Conservation (phyloP, 2,888 invertebrate genomes). For the Philopedon plagiatum region DNA sequence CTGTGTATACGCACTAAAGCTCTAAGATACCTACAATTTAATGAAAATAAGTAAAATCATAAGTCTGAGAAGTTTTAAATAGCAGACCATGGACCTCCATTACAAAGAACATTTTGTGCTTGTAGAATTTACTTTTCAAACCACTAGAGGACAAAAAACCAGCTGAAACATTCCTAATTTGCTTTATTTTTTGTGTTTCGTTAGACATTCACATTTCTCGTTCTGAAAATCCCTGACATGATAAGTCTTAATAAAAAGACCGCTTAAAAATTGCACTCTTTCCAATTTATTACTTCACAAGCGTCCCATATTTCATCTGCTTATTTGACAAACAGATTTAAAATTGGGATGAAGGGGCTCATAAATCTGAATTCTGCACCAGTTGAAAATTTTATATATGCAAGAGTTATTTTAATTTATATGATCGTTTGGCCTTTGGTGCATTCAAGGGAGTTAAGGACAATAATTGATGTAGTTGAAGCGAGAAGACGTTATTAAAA, state of each 20-base stretch:
- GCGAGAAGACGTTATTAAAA: background rate
- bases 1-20: no score
- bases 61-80: no score
- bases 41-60: no score
- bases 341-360: constrained; percentile 16
- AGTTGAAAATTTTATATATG: constrained; percentile 20
- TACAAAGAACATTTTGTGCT: no score
- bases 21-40: no score
- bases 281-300: constrained; percentile 5
- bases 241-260: background rate
- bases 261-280: background rate
- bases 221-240: background rate
- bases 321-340: constrained; percentile 25
- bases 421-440: background rate
- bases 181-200: no score
- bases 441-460: background rate
- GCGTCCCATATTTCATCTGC: constrained; percentile 10
- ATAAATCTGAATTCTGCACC: constrained; percentile 10
- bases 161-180: no score
- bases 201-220: background rate
- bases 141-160: no score
- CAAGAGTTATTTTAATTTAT: constrained; percentile 29
- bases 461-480: background rate
- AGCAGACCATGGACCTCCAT: no score
- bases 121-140: no score